These are phyloP conservation scores for Pimephales promelas DNA, from an alignment of 2,113 vertebrate species.

Conservation along the genomic window DNA sequence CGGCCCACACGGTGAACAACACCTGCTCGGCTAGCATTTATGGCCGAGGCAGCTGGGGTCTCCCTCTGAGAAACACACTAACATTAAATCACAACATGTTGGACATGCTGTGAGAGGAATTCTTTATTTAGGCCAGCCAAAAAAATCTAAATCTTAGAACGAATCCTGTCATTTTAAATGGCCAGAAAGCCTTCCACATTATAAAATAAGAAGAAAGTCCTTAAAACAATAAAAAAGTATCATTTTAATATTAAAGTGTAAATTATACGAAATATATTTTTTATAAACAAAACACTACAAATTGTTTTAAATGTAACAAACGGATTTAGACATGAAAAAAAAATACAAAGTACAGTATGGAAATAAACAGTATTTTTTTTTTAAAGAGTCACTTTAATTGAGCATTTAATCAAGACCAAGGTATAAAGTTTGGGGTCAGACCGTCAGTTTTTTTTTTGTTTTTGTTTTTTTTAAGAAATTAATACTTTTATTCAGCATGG, in stretches of 20 bases:
- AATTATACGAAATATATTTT: background rate
- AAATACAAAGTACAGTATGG: background rate
- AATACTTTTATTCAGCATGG: too few species aligned
- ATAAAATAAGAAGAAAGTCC: background rate
- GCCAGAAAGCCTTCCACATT: background rate
- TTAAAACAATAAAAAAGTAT: background rate
- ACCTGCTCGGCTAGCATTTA: slow-evolving; percentile 57
- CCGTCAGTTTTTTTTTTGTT: too few species aligned
- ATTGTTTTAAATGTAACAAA: background rate
- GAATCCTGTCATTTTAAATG: background rate
- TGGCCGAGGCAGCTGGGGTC: slow-evolving; percentile 45
- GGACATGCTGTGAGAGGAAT: slow-evolving; percentile 47
- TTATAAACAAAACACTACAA: background rate
- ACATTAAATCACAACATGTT: slow-evolving; percentile 50
- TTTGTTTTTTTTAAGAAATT: too few species aligned
- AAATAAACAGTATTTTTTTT: too few species aligned
- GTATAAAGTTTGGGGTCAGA: too few species aligned
- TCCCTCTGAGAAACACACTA: slow-evolving; percentile 36
- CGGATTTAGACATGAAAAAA: background rate
- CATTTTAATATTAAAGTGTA: background rate
- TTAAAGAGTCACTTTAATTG: too few species aligned
- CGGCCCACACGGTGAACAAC: slow-evolving; percentile 8
- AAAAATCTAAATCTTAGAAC: background rate
- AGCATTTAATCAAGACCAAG: too few species aligned
- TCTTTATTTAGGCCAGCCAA: slow-evolving; percentile 14